Base-by-base conservation (phyloP, 2,797 vertebrate species). In the Liparis tanakae region DNA sequence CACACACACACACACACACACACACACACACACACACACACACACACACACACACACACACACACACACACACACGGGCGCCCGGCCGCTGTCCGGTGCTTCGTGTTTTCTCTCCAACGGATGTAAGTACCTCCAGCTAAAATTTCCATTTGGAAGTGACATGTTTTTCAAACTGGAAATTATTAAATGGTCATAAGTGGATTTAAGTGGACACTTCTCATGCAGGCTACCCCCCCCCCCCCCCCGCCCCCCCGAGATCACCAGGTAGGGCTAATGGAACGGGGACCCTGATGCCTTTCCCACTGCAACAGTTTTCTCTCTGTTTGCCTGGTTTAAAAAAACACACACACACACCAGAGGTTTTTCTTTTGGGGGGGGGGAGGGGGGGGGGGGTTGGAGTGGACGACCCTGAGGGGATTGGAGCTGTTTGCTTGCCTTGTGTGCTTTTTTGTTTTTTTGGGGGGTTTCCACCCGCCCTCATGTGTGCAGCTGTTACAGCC, bases 401-500 rank as follows among this genome's bases (percentile, higher is more conserved):
- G 94, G 92, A 94, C 92, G 94, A 91, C 92, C 94, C 93, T 87
- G 89, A 93, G 92, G 92, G 92, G 88, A 91, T 93, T 88, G 87
- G 88, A 91, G 85, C 89, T 85, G 93, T 93, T 92, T 94, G 91
- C 91, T 92, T 95, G 25, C 25, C 25, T 30, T 93, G 91, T 92
- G 84, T 46, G 76, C 72, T 6, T 65, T 88, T 77, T 87, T 78
- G 88, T 88, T 89, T 81, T 78, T 79, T 76, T 89, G 87, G 13
- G 4, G 4, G 77, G 74, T 89, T 87, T 89, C 92, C 91, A 84
- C 86, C 88, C 92, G 75, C 92, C 90, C 93, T 83, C 90, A 87
- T 91, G 90, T 95, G 93, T 95, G 93, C 95, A 96, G 95, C 95
- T 96, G 95, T 94, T 95, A 94, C 86, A 92, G 87, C 25, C 2